Base-by-base conservation (phyloP, 1,140 invertebrate species). In the Tetraneura akinire region DNA sequence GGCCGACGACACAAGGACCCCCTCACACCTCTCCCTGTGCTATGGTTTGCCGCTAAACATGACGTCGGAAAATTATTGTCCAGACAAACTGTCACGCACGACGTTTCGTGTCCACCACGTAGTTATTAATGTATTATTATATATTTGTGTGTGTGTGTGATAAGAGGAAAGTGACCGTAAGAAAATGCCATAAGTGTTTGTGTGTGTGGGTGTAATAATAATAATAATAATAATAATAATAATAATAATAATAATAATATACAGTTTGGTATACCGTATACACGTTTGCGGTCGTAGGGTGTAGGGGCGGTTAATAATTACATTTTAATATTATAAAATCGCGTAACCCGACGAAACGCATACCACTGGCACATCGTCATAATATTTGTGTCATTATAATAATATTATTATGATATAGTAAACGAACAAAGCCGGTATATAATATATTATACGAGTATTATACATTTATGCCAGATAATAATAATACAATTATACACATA, bases 11-110 rank as follows among this genome's bases (percentile, higher is more conserved):
- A 78, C 73, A 76, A n/a, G 29, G 16, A 47, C 29, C 47, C 49
- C 47, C 26, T 47, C 10, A 14, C 5, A 55, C 29, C 18, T n/a
- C 8, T 6, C 51, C 4, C 64, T 8, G 16, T 51, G 10, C 71
- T 74, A 13, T 3, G 32, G 0, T 6, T 18, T 16, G 0, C 11
- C 16, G 8, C 26, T 26, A 23, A 45, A 23, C 51, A 42, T 32
- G 73, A 76, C 21, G 53, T 29, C 68, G 68, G 68, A 23, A 29
- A 71, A 51, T 29, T 71, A 71, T 71, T 57, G 74, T 26, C 37
- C 51, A 60, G 74, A 62, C 74, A 60, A 11, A 60, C 32, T 78
- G 74, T 78, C 74, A 78, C 74, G 74, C 74, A 78, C 74, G n/a
- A 57, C 55, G 74, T 78, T 78, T 78, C 74, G 23, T 78, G 74